Conservation (phyloP, 2,113 vertebrate genomes). For the Bos taurus region DNA sequence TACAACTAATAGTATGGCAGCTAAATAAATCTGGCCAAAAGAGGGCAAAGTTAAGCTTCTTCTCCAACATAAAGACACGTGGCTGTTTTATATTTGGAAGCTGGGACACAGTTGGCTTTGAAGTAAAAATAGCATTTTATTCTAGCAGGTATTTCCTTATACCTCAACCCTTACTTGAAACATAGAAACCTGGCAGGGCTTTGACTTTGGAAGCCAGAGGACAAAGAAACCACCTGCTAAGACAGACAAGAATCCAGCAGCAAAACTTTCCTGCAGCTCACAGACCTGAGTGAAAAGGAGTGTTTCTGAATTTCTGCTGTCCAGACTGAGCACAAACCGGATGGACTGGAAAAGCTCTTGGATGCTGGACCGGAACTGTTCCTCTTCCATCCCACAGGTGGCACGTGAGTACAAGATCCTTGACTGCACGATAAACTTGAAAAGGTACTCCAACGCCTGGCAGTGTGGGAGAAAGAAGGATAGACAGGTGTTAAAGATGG, state of each 20-base stretch:
- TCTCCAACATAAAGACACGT: background rate
- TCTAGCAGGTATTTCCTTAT: background rate
- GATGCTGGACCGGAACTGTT: slow-evolving; percentile 94
- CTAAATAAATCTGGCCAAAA: background rate
- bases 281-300: slow-evolving; percentile 97
- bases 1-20: background rate
- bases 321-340: slow-evolving; percentile 96
- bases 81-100: slow-evolving; percentile 15
- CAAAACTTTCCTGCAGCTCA: slow-evolving; percentile 49
- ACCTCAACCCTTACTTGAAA: background rate
- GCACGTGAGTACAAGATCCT: slow-evolving; percentile 96
- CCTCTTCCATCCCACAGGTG: slow-evolving; percentile 97
- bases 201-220: background rate
- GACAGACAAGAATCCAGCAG: slow-evolving; percentile 1
- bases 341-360: slow-evolving; percentile 98
- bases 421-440: slow-evolving; percentile 99
- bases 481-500: slow-evolving; percentile 61
- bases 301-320: slow-evolving; percentile 95
- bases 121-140: background rate
- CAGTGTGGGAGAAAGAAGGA: slow-evolving; percentile 60
- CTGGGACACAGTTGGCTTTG: background rate
- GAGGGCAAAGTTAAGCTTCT: background rate
- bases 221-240: slow-evolving; percentile 36
- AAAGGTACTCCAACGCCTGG: slow-evolving; percentile 97
- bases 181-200: background rate